Conservation (phyloP, 2,888 invertebrate species). For the Drosophila robusta region DNA sequence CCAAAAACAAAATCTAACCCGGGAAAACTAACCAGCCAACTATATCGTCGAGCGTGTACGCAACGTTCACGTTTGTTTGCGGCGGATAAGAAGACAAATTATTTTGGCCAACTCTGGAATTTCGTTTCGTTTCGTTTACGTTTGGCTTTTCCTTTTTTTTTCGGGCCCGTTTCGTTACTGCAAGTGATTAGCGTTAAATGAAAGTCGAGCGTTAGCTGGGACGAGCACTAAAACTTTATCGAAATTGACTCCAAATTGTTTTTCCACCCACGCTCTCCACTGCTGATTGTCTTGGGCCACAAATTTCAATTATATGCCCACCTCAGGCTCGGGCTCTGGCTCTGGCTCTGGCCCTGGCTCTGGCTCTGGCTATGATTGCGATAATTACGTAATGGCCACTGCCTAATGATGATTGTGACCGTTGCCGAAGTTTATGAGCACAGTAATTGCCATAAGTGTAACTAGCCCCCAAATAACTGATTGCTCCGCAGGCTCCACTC, state of each 20-base stretch:
- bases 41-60: not conserved
- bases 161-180: constrained; percentile 61
- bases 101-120: constrained; percentile 65
- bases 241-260: constrained; percentile 79
- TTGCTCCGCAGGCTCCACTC: not conserved
- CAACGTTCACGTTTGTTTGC: constrained; percentile 36
- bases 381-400: constrained; percentile 78
- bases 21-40: constrained; percentile 9
- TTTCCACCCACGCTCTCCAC: constrained; percentile 18
- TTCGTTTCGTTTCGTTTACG: constrained; percentile 39
- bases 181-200: constrained; percentile 80
- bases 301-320: constrained; percentile 74
- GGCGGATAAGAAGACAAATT: constrained; percentile 72
- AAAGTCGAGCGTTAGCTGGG: constrained; percentile 41
- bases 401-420: constrained; percentile 72
- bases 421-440: constrained; percentile 66
- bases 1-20: constrained; percentile 65
- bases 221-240: constrained; percentile 71
- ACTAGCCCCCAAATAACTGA: constrained; percentile 16
- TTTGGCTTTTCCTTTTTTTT: constrained; percentile 3
- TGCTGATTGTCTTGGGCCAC: constrained; percentile 50
- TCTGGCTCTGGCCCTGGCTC: no score
- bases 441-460: constrained; percentile 70
- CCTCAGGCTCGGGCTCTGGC: constrained; percentile 24
- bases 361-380: constrained; percentile 66